Evolutionary conservation across 2,113 vertebrate genomes (phyloP).

Genomic region (Pao palembangensis): DNA sequence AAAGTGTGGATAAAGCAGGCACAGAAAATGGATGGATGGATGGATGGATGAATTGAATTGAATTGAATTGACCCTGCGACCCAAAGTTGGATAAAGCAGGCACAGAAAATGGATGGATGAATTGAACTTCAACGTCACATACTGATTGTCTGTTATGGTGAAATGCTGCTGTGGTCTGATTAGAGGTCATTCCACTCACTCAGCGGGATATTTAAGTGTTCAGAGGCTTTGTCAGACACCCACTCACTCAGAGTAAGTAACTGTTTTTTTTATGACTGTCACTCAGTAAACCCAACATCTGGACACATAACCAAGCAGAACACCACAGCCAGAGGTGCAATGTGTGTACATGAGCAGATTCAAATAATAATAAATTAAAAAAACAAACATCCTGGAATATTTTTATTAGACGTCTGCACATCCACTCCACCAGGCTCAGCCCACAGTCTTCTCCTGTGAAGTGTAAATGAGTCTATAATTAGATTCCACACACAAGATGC

Average conservation of each 20-base stretch:
- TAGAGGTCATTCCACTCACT: constrained; percentile 39
- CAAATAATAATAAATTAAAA: constrained; percentile 22
- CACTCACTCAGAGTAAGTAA: constrained; percentile 36
- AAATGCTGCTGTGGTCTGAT: constrained; percentile 35
- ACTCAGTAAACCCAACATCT: constrained; percentile 15
- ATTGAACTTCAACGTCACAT: constrained; percentile 8
- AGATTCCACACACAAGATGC: constrained; percentile 60
- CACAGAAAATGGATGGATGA: too few species aligned
- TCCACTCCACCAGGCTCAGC: constrained; percentile 42
- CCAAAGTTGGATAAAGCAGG: too few species aligned
- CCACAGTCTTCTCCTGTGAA: constrained; percentile 52
- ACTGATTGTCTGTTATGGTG: constrained; percentile 32
- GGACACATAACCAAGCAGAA: too few species aligned
- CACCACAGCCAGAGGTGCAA: constrained; percentile 16
- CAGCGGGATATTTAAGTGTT: constrained; percentile 42
- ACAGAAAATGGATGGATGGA: too few species aligned
- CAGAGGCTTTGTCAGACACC: constrained; percentile 38
- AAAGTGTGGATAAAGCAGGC: too few species aligned
- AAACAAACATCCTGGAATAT: neutral
- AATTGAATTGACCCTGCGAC: too few species aligned
- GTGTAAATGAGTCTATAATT: constrained; percentile 70
- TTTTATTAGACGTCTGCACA: constrained; percentile 44
- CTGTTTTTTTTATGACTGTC: constrained; percentile 40
- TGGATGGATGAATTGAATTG: too few species aligned
- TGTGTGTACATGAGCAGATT: constrained; percentile 23